These are phyloP conservation scores for Megaleporinus macrocephalus DNA, from an alignment of 2,113 vertebrate species.

Conservation along the genomic window DNA sequence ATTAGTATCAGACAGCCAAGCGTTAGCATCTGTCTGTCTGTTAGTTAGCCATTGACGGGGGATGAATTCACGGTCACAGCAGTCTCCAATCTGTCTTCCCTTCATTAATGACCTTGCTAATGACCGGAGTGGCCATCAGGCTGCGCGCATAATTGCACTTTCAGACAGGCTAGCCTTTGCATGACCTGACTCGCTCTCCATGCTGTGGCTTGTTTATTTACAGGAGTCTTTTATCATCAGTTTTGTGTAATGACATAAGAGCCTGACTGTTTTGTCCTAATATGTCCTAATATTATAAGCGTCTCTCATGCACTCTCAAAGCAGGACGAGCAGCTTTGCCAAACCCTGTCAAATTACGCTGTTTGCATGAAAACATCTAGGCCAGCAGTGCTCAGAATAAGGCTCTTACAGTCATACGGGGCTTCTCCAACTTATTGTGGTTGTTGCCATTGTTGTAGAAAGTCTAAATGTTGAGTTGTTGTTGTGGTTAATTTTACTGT, in stretches of 20 bases:
- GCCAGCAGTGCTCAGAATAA: background rate
- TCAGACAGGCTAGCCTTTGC: conserved; percentile 69
- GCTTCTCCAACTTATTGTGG: background rate
- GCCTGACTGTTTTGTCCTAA: conserved; percentile 14
- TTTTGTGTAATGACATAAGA: conserved; percentile 31
- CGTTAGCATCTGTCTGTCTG: background rate
- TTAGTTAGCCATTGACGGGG: background rate
- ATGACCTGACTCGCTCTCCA: conserved; percentile 63
- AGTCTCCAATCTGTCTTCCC: conserved; percentile 41
- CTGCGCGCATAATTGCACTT: conserved; percentile 66
- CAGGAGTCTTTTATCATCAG: conserved; percentile 8
- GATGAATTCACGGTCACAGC: conserved; percentile 60
- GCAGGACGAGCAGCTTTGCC: background rate
- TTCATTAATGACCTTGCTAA: conserved; percentile 72
- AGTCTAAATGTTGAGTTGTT: too few species aligned
- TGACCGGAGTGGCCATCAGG: conserved; percentile 66
- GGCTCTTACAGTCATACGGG: background rate
- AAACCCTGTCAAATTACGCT: conserved; percentile 13
- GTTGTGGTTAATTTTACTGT: too few species aligned
- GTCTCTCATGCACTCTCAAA: background rate
- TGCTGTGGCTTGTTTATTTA: conserved; percentile 35
- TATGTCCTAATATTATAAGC: background rate
- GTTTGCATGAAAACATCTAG: conserved; percentile 23
- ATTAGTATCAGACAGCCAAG: background rate
- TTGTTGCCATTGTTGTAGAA: too few species aligned